phyloP scores from a whole-genome alignment of 2,113 vertebrate species.

The Osmerus eperlanus region DNA sequence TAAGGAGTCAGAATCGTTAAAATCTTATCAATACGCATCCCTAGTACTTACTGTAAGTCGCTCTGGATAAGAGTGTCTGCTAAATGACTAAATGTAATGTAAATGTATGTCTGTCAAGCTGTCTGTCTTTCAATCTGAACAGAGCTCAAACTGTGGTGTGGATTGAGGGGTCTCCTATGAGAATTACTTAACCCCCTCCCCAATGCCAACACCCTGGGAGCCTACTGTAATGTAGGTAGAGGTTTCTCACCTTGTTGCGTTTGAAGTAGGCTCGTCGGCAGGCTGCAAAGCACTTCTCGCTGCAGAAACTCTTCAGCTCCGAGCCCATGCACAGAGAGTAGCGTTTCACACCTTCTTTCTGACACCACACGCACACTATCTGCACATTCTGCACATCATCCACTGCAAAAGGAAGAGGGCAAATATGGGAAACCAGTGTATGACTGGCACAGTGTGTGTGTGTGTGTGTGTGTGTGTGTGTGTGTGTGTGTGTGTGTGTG shows the following conservation, averaged over 20 bases:
- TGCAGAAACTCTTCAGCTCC: constrained; percentile 99
- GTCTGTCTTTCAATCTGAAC: not conserved
- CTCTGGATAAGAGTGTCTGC: too few relatives aligned
- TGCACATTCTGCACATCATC: constrained; percentile 96
- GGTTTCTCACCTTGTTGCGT: constrained; percentile 91
- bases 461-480: not conserved
- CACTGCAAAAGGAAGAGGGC: constrained; percentile 64
- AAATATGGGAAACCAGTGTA: not conserved
- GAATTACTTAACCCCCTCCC: too few relatives aligned
- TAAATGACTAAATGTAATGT: too few relatives aligned
- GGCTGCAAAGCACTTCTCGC: constrained; percentile 98
- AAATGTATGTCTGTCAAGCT: not conserved
- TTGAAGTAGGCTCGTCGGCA: constrained; percentile 99
- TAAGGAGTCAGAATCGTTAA: too few relatives aligned
- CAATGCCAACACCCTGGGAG: not conserved
- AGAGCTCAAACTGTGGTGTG: too few relatives aligned
- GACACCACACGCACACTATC: constrained; percentile 99
- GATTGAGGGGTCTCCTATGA: too few relatives aligned
- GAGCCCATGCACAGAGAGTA: constrained; percentile 99
- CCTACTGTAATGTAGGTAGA: not conserved
- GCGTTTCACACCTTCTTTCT: constrained; percentile 97
- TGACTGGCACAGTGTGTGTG: not conserved
- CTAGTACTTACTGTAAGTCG: too few relatives aligned
- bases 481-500: not conserved
- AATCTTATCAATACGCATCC: too few relatives aligned